A percentile compares a stretch with the other conserved stretches of the same genome.
Conservation (phyloP, 2,113 vertebrate genomes). For the Sterrhoptilus dennistouni region DNA sequence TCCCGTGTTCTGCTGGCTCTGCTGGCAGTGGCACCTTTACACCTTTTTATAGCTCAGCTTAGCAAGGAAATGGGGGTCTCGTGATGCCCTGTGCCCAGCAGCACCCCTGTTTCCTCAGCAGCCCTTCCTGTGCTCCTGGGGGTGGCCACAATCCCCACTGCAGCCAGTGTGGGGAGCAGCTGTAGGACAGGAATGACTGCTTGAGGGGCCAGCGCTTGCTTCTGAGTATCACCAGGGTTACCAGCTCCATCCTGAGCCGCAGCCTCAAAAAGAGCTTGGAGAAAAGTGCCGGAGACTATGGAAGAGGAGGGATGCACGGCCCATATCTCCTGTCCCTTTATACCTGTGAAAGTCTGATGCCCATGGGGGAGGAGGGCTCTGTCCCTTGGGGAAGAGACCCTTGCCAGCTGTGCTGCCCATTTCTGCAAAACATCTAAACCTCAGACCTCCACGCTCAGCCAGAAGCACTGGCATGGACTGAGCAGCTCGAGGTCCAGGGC, state of each 20-base stretch:
- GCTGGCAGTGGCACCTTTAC: neutral
- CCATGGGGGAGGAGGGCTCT: accelerated
- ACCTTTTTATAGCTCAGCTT: constrained; percentile 21
- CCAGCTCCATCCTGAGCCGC: neutral
- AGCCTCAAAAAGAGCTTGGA: neutral
- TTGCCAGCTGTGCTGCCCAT: accelerated
- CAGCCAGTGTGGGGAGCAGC: neutral
- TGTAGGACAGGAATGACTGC: neutral
- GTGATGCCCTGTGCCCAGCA: neutral
- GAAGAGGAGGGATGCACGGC: neutral
- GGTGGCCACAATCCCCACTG: neutral
- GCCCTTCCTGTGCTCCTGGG: neutral
- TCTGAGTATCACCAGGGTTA: neutral
- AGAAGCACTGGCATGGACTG: neutral
- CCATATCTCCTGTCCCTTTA: neutral
- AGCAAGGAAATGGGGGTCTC: neutral
- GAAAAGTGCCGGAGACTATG: accelerated
- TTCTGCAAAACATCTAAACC: neutral
- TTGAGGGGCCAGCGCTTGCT: neutral
- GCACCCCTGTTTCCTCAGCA: neutral
- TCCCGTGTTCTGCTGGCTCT: neutral
- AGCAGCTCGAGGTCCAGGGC: accelerated
- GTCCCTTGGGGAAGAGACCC: neutral
- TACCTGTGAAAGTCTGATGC: neutral
- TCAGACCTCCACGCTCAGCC: neutral